Evolutionary conservation across 1,140 invertebrate genomes (phyloP), one percentile per base, ranked within the genome.

Genomic region (Neodiprion virginianus): DNA sequence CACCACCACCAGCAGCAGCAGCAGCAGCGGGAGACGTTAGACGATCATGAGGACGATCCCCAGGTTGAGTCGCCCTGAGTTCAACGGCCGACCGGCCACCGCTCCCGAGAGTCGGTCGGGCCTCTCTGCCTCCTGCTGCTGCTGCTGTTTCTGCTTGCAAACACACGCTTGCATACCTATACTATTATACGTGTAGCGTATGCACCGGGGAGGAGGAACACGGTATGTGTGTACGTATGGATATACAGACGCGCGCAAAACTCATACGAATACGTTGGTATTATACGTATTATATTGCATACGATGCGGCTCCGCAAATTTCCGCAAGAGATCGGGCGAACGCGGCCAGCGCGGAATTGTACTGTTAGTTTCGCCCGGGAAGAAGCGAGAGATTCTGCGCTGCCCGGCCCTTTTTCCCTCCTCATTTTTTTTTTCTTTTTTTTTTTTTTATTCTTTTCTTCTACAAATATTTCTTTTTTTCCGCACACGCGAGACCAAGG

Each of bases 51-150:
- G 81, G 86, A 87, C 86, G 87, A 88, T 87, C 87, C 85, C 85
- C 86, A 87, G 85, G 87, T 87, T 88, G 87, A 88, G 84, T 86
- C 85, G 86, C 86, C 86, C 86, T 86, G 86, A 77, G 87, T 88
- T 87, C 87, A 88, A 87, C 79, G 87, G 86, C 85, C 87, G 87
- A 83, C 71, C 85, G 87, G 85, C 83, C 87, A 88, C 86, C 87
- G 86, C 87, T 86, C 87, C 85, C 86, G 84, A 87, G 84, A 5
- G 5, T 78, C 67, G 61, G 17, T 53, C 50, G n/a, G 8, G 53
- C 8, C 53, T 61, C 28, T 40, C 53, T 61, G 53, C 53, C n/a
- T 61, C 53, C 28, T 40, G 28, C 28, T 40, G 28, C 28, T 40
- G 28, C 28, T 40, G 28, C 28, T 40, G 28, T 40, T 40, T 40